phyloP scores from a whole-genome alignment of 2,113 vertebrate species.

The Sporophila hypoxantha region DNA sequence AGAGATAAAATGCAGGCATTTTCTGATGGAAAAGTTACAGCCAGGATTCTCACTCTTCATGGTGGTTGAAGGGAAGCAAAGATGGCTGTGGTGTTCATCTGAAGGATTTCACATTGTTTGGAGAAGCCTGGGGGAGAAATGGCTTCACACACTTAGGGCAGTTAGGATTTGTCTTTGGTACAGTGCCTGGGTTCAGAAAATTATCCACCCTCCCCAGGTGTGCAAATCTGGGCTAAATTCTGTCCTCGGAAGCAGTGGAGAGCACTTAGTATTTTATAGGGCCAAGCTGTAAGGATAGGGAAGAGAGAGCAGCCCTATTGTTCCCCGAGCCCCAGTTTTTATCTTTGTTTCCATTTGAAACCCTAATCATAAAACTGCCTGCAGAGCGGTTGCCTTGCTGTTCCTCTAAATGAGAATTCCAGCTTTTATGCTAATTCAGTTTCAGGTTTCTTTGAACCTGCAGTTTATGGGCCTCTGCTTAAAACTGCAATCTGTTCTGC shows the following conservation, averaged over 20 bases:
- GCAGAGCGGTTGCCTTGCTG: slow-evolving; percentile 68
- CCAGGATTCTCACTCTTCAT: neutral
- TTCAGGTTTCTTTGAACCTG: slow-evolving; percentile 78
- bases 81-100: neutral
- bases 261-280: slow-evolving; percentile 8
- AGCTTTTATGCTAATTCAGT: slow-evolving; percentile 77
- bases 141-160: neutral
- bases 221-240: neutral
- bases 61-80: neutral
- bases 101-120: neutral
- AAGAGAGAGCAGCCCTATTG: neutral
- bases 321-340: slow-evolving; percentile 50
- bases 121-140: neutral
- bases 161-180: neutral
- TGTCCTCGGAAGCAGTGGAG: neutral
- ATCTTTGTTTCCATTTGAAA: slow-evolving; percentile 69
- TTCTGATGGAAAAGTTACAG: neutral
- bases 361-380: slow-evolving; percentile 65
- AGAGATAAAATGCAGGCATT: neutral
- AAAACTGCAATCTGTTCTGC: slow-evolving; percentile 76
- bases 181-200: neutral
- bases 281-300: neutral
- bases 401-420: slow-evolving; percentile 74
- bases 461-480: slow-evolving; percentile 71
- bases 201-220: neutral